Percentiles rank a stretch among this genome's conserved stretches.
Evolutionary conservation across 2,888 invertebrate species (phyloP).

Genomic region (Xestoiulus laeticollis): DNA sequence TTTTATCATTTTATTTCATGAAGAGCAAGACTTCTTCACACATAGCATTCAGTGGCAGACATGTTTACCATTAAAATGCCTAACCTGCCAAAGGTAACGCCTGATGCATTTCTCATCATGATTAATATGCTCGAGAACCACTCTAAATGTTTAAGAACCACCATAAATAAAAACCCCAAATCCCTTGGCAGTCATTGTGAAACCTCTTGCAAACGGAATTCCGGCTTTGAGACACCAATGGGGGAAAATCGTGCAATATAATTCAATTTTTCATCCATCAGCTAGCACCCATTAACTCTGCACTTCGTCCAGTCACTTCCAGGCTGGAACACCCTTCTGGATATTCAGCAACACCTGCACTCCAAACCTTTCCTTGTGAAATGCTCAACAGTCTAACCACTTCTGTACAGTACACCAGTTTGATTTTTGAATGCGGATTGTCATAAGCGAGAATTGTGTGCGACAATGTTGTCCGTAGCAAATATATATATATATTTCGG

Average conservation of each 20-base stretch:
- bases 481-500: slow-evolving; percentile 27
- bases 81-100: background rate
- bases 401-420: background rate
- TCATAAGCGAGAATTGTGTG: background rate
- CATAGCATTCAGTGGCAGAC: background rate
- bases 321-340: background rate
- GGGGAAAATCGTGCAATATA: slow-evolving; percentile 29
- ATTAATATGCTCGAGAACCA: background rate
- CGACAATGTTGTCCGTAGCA: slow-evolving; percentile 19
- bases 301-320: background rate
- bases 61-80: background rate
- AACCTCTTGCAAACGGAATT: background rate
- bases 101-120: background rate
- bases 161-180: background rate
- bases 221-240: background rate
- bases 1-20: too few relatives aligned
- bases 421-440: slow-evolving; percentile 14
- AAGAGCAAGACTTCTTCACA: too few relatives aligned
- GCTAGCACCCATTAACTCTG: background rate
- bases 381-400: slow-evolving; percentile 13
- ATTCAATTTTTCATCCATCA: slow-evolving; percentile 24
- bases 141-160: background rate
- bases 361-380: background rate
- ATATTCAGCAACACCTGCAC: slow-evolving; percentile 41
- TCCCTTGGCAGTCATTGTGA: background rate